Base-by-base conservation (phyloP, 2,888 invertebrate species). In the Galeopsomyia nigrocyanea region DNA sequence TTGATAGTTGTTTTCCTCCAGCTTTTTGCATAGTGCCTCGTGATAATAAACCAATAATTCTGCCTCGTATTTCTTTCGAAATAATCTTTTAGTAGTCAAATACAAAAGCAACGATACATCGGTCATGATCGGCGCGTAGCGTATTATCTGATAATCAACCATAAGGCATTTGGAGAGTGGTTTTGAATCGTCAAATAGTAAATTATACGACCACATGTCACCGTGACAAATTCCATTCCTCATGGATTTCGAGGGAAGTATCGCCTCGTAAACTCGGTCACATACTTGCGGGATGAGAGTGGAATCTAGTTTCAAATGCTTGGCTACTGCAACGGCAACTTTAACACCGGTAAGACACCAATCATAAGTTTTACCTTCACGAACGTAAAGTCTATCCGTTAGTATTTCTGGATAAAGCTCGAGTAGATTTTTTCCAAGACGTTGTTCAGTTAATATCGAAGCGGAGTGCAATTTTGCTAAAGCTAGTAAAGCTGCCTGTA, bases 101-200 rank as follows among this genome's bases (percentile, higher is more conserved):
- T 78, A 73, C 14, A 78, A 69, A 31, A 77, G 71, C 17, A 72
- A 55, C 14, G 68, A 22, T 14, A 77, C 61, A 16, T 78, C 79
- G 13, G 75, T 74, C 16, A 76, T 74, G 0, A 75, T 53, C 0
- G 79, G 66, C 17, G 75, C 76, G 78, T 91, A 93, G 26, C 91
- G 88, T 0, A 89, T 87, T 58, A 92, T 87, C 84, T 93, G 93
- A 79, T 91, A 93, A 83, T 94, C 94, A 2, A 94, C 89, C n/a
- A 93, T 80, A 51, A 90, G 81, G 77, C 92, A 91, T 46, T 90
- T 88, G 7, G 13, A 7, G 2, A 39, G 39, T 9, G 39, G 39
- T 7, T 7, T 10, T 39, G 85, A 78, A 39, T 86, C 79, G 16
- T 84, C 81, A 69, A 91, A 91, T 86, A 39, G 7, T 7, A 39